Evolutionary conservation across 1,140 invertebrate species (phyloP), one percentile per base, ranked within the genome.

Genomic region (Helicoverpa armigera): DNA sequence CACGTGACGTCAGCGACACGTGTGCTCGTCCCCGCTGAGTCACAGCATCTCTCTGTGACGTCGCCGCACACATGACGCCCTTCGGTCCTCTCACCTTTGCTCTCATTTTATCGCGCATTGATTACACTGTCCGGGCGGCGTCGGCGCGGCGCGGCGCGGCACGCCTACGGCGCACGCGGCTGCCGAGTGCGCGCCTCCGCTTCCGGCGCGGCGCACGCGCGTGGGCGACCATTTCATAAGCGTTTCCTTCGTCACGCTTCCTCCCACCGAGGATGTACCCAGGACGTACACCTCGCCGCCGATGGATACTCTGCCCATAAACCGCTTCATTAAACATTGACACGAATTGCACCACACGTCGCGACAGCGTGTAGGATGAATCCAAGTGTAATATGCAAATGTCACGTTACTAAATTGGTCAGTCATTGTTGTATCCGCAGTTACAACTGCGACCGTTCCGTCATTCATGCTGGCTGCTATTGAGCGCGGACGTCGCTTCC

Each of bases 161-260:
- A 88, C 89, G 89, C 91, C 70, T 63, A 5, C 80, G 48, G 12
- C 50, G n/a, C 77, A 35, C 54, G 61, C 43, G 69, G 70, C 77
- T 69, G 80, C 84, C 79, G 73, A 60, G 82, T 85, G 84, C 82
- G 79, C 88, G 90, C 91, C 91, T 89, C 91, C 89, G 89, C 88
- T 93, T 94, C 92, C 92, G 91, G 82, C 86, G 86, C 86, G 83
- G 79, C 79, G 83, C 81, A 73, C 63, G 61, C 84, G 69, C 88
- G 91, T 91, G 90, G 91, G 89, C 85, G 89, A 85, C 85, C 78
- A 80, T 91, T 90, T 94, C 88, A 91, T 90, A 91, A 91, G 86
- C 88, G 82, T 87, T 93, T 93, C 91, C 91, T 93, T 87, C 82
- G 81, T 56, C 84, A 80, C 79, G 80, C 86, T 91, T 91, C 89